A percentile compares a stretch with the other conserved stretches of the same genome.
Evolutionary conservation across 2,113 vertebrate genomes (phyloP).

Genomic region (Tychaedon coryphoeus): DNA sequence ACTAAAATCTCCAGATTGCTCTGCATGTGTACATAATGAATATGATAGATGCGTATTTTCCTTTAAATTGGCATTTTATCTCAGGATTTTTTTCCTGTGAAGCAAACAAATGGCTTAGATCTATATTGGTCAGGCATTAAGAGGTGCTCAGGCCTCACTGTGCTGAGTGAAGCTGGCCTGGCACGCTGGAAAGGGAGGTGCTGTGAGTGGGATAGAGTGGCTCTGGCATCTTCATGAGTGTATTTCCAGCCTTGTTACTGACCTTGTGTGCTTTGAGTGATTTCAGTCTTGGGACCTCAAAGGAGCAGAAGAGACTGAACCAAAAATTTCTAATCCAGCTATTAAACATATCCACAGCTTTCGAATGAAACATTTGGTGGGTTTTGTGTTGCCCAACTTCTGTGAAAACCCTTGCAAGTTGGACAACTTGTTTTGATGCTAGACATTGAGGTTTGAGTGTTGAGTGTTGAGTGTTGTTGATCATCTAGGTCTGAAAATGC

Average conservation of each 20-base stretch:
- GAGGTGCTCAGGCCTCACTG: background rate
- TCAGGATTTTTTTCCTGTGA: background rate
- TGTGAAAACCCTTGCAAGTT: background rate
- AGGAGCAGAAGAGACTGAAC: background rate
- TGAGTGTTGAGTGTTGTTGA: background rate
- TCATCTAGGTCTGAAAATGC: background rate
- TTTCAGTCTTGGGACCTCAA: background rate
- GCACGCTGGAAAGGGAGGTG: background rate
- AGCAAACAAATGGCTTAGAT: background rate
- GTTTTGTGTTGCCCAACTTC: background rate
- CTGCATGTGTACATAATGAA: background rate
- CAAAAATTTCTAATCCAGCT: background rate
- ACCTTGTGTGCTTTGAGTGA: background rate
- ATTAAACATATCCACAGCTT: background rate
- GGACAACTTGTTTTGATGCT: background rate
- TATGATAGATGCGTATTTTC: background rate
- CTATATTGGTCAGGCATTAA: background rate
- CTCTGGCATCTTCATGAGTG: background rate
- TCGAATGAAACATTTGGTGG: background rate
- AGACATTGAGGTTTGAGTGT: background rate
- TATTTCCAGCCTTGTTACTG: background rate
- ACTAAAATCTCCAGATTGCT: background rate
- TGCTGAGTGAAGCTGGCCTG: background rate
- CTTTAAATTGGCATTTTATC: background rate
- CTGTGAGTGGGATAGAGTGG: too few relatives aligned